Conservation (phyloP, 2,888 invertebrate species). For the Galerucella nymphaeae region DNA sequence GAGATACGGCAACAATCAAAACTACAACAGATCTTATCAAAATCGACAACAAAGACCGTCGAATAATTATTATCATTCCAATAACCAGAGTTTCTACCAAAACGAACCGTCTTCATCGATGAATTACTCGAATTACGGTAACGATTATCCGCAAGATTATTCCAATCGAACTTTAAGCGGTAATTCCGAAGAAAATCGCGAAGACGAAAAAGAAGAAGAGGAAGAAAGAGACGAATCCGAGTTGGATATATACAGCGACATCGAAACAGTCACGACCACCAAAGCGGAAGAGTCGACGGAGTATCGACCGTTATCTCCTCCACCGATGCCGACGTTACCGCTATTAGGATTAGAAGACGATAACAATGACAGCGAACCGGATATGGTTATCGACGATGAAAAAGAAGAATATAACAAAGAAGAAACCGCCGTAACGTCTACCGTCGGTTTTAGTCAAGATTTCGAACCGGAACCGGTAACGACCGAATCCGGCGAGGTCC, state of each 20-base stretch:
- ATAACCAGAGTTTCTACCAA: constrained; percentile 39
- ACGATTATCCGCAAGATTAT: constrained; percentile 56
- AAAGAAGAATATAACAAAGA: constrained; percentile 54
- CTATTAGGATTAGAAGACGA: constrained; percentile 64
- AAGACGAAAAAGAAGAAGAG: constrained; percentile 47
- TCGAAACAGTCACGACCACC: constrained; percentile 64
- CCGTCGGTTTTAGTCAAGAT: constrained; percentile 42
- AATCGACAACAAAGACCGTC: constrained; percentile 39
- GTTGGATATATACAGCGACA: constrained; percentile 73
- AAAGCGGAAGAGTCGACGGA: constrained; percentile 56
- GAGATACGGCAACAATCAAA: constrained; percentile 33
- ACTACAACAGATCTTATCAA: constrained; percentile 38
- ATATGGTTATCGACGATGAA: constrained; percentile 69
- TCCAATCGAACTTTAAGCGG: constrained; percentile 55
- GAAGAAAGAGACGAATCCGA: constrained; percentile 63
- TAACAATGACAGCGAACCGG: constrained; percentile 66
- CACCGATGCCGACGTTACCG: constrained; percentile 31
- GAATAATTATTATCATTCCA: constrained; percentile 43
- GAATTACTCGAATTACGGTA: constrained; percentile 37
- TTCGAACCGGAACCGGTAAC: constrained; percentile 21
- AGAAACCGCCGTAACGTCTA: constrained; percentile 53
- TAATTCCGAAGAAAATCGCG: constrained; percentile 49
- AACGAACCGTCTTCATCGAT: constrained; percentile 44
- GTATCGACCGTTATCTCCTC: constrained; percentile 39
- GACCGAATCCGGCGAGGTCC: constrained; percentile 48